Percentiles rank a stretch among this genome's conserved stretches.
Conservation (phyloP, 2,113 vertebrate species). For the Planiliza haematocheilus region DNA sequence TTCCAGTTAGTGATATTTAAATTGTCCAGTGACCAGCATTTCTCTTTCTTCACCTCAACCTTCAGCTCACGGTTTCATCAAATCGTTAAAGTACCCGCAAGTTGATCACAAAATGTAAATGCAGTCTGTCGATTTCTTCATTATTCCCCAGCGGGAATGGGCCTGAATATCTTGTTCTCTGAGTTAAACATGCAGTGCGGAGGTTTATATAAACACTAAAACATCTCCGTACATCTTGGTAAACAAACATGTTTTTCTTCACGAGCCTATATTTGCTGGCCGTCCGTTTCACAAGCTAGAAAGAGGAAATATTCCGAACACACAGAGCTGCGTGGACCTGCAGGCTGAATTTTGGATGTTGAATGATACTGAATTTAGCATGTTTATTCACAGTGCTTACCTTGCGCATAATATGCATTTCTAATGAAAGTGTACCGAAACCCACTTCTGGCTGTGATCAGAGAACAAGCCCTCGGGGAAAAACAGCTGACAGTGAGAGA, state of each 20-base stretch:
- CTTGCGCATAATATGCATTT: slow-evolving; percentile 58
- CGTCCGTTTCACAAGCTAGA: slow-evolving; percentile 4
- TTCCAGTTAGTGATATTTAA: slow-evolving; percentile 57
- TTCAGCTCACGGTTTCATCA: slow-evolving; percentile 20
- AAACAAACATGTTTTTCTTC: slow-evolving; percentile 17
- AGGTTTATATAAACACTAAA: background rate
- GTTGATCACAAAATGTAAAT: slow-evolving; percentile 25
- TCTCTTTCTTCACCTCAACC: slow-evolving; percentile 24
- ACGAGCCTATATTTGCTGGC: background rate
- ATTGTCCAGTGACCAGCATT: slow-evolving; percentile 21
- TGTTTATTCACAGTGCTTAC: slow-evolving; percentile 51
- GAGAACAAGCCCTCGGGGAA: slow-evolving; percentile 37
- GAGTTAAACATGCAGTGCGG: slow-evolving; percentile 2
- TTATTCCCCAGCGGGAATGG: background rate
- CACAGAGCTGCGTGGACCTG: slow-evolving; percentile 2
- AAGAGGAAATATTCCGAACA: slow-evolving; percentile 25
- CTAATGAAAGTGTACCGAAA: slow-evolving; percentile 57
- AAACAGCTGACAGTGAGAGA: slow-evolving; percentile 28
- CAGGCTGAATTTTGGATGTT: slow-evolving; percentile 20
- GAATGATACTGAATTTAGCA: slow-evolving; percentile 20
- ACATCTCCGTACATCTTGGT: background rate
- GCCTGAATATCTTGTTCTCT: background rate
- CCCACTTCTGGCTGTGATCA: slow-evolving; percentile 40
- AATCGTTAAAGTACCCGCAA: slow-evolving; percentile 2
- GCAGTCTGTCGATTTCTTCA: slow-evolving; percentile 1